Base-by-base conservation (phyloP, 2,888 invertebrate genomes). In the Adineta ricciae region DNA sequence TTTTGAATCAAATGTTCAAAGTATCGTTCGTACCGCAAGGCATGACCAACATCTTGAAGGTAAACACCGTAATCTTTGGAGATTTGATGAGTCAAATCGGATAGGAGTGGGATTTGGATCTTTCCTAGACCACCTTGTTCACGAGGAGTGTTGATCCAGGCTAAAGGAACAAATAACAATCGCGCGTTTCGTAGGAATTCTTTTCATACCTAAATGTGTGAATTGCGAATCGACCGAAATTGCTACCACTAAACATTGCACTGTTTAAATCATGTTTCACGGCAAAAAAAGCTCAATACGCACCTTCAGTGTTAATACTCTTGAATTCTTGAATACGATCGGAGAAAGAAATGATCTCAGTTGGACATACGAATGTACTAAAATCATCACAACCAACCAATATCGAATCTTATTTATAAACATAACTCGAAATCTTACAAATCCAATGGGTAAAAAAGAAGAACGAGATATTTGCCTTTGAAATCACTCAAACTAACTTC, bases 41-140 rank as follows among this genome's bases (percentile, higher is more conserved):
- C 94, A 89, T 96, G 96, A 0, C 96, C 96, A 86, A 95, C 92
- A 89, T 96, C 95, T 88, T 96, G 95, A 86, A 96, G 91, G 89
- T 95, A 96, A 2, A 97, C 96, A 2, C 96, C 96, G 92, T 97
- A 97, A 89, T 96, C 95, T 90, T 95, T 95, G 50, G 96, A 93
- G 88, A 97, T 96, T 87, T 93, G 94, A 90, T 96, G 96, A 83
- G 94, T 95, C 86, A 96, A 92, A 91, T 97, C 97, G 84, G 96
- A 96, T 27, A 97, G 91, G 9, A 97, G 90, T 0, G 96, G 96
- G 88, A 96, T 95, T 86, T 94, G 94, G n/a, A 97, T 93, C 88
- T 93, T 93, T 36, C 96, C 96, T 64, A 97, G 91, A 24, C 96
- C 96, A 54, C 96, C 96, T 90, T 96, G 94, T 89, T 94, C 95